Evolutionary conservation across 2,113 vertebrate species (phyloP).

Genomic region (Motacilla tschutschensis): DNA sequence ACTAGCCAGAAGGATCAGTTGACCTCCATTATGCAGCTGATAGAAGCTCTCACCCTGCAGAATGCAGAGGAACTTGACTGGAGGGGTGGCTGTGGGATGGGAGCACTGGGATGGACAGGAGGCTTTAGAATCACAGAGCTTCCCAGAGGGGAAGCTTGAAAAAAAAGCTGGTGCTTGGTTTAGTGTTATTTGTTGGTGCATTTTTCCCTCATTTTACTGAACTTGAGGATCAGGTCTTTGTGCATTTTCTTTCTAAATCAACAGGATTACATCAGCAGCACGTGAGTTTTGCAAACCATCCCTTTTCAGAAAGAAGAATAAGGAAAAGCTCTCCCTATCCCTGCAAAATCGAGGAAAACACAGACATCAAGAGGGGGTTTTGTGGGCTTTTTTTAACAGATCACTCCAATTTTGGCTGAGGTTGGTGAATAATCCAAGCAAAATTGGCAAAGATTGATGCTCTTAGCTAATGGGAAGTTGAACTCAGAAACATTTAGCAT

Average conservation of each 20-base stretch:
- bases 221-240: not conserved
- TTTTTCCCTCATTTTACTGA: not conserved
- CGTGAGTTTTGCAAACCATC: not conserved
- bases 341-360: not conserved
- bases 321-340: not conserved
- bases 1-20: not conserved
- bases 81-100: not conserved
- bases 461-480: not conserved
- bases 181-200: not conserved
- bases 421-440: not conserved
- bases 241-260: not conserved
- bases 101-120: not conserved
- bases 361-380: rapidly evolving
- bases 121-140: not conserved
- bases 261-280: not conserved
- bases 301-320: not conserved
- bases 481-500: not conserved
- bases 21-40: not conserved
- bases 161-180: rapidly evolving
- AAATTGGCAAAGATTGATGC: not conserved
- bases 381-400: not conserved
- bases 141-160: not conserved
- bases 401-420: not conserved
- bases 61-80: not conserved
- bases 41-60: not conserved